Evolutionary conservation across 2,888 invertebrate species (phyloP).

Genomic region (Napeogenes inachia): DNA sequence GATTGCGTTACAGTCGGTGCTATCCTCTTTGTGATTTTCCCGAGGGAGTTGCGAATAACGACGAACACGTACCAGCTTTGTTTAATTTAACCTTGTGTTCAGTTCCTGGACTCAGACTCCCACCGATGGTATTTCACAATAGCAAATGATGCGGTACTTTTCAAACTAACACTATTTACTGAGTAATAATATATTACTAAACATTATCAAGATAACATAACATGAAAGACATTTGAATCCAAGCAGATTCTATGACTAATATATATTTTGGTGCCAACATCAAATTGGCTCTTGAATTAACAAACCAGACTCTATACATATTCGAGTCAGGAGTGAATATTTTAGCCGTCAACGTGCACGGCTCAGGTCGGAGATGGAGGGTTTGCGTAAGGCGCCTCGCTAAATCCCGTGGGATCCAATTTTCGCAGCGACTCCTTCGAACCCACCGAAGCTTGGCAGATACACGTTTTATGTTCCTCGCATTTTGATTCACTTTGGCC

Average conservation of each 20-base stretch:
- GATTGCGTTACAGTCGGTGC: slow-evolving; percentile 12
- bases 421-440: slow-evolving; percentile 59
- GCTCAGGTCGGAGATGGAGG: slow-evolving; percentile 42
- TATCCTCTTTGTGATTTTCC: slow-evolving; percentile 13
- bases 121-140: neutral
- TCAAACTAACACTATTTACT: neutral
- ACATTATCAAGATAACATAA: neutral
- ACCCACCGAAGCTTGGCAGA: slow-evolving; percentile 51
- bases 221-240: neutral
- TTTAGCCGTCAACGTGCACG: slow-evolving; percentile 52
- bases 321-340: slow-evolving; percentile 56
- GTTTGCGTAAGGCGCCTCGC: slow-evolving; percentile 54
- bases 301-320: slow-evolving; percentile 32
- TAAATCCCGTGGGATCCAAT: slow-evolving; percentile 68
- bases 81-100: slow-evolving; percentile 8
- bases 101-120: slow-evolving; percentile 1
- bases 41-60: slow-evolving; percentile 7
- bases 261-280: slow-evolving; percentile 12
- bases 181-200: neutral
- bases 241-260: too few relatives aligned
- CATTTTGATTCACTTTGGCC: slow-evolving; percentile 47
- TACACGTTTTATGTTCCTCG: slow-evolving; percentile 53
- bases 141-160: neutral
- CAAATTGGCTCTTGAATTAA: slow-evolving; percentile 23
- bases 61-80: slow-evolving; percentile 8